Evolutionary conservation across 2,888 invertebrate genomes (phyloP), one percentile per base, ranked within the genome.

Genomic region (Melanostoma mellinum): DNA sequence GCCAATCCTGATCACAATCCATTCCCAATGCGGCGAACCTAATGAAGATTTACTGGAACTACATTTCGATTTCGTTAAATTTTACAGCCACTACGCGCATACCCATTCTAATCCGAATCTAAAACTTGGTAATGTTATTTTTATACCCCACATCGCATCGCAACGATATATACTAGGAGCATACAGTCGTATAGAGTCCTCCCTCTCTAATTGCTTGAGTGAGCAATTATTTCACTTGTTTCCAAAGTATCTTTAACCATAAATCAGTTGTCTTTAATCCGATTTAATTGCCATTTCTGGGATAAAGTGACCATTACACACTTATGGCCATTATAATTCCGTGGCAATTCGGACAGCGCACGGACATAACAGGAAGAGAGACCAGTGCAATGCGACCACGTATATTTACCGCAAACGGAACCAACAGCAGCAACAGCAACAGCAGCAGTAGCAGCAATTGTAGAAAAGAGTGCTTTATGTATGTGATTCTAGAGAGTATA

Each of bases 221-320:
- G 85, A 78, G 80, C 85, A 85, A 85, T 85, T 85, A 85, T 85
- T 85, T 80, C 80, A 85, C 85, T 85, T 85, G 85, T 85, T 85
- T 78, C 85, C 71, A 74, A 80, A 80, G 85, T 85, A 85, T 85
- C 85, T 85, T 85, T 72, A 85, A 72, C 85, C 75, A 85, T 85
- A 85, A 85, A 85, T 85, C 85, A 85, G 85, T 80, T 85, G 85
- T 85, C 85, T 80, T 85, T 85, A 85, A 85, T 85, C 85, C 85
- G 80, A 85, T 85, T 85, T 85, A 85, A 85, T 85, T 85, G 85
- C 85, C 85, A 85, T 85, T 85, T 79, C 80, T 80, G 69, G 85
- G 85, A 85, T 85, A 85, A 80, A 85, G 85, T 85, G 85, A 85
- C 85, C 85, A 85, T 85, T 85, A 85, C 85, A 85, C 85, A 85